Base-by-base conservation (phyloP, 2,797 vertebrate genomes). In the Typhlichthys eigenmanni region DNA sequence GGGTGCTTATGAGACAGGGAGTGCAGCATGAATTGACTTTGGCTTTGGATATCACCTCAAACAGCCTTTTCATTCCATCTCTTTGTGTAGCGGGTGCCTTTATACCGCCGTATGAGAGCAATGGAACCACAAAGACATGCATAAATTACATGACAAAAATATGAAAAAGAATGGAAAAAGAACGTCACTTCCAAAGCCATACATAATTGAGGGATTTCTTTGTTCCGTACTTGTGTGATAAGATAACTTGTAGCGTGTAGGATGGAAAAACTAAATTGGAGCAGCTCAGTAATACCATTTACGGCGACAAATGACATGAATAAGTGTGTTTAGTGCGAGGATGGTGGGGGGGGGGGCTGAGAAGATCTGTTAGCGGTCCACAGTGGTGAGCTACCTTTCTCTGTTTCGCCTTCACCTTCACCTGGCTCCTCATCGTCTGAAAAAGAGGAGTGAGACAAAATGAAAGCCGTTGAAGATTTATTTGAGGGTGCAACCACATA, bases 151-250 rank as follows among this genome's bases (percentile, higher is more conserved):
- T 68, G 73, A 79, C 65, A 84, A 76, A 84, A 80, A 29, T 29
- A n/a, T 17, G 4, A 24, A 43, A 51, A 86, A 67, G 72, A 72
- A 68, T 66, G 57, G 74, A 66, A 78, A 86, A 78, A 85, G 78
- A 85, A 87, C 81, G 85, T 87, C 84, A 85, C 86, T 86, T 90
- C 84, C 82, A 82, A 88, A 89, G 81, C 83, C 81, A 88, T 88
- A 81, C 87, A 89, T 89, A 88, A 90, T 87, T 89, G 83, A 90
- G 66, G 79, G 87, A 84, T 86, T 87, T 87, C 84, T 88, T 86
- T 89, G 81, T 90, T 89, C 83, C 73, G 54, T 17, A 73, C 72
- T 47, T 73, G 74, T 83, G 72, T 78, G 88, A 91, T 89, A 89
- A 87, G 81, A 82, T 29, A 85, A 78, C n/a, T 81, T 83, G 69